phyloP scores from a whole-genome alignment of 2,113 vertebrate genomes.

The Rafetus swinhoei region DNA sequence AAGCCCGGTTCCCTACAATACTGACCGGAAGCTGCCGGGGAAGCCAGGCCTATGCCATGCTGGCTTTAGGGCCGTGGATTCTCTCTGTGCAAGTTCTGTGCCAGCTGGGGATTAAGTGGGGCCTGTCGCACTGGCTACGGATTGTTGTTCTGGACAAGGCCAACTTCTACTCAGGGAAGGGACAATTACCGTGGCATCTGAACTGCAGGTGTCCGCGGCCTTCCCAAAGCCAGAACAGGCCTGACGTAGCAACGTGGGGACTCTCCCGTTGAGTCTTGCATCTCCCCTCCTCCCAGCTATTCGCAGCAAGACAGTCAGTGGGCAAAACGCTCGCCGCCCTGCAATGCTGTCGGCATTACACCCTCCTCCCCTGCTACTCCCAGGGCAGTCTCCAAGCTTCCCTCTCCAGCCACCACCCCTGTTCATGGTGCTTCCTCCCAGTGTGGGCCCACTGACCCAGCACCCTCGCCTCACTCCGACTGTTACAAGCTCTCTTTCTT shows the following conservation, averaged over 20 bases:
- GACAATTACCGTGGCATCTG: neutral
- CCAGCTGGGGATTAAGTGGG: neutral
- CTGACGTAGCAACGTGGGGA: no score
- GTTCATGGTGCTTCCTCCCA: neutral
- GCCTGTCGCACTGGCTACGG: neutral
- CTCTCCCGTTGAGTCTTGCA: neutral
- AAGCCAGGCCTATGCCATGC: neutral
- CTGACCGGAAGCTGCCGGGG: no score
- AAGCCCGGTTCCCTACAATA: neutral
- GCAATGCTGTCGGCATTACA: neutral
- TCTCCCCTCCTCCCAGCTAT: neutral
- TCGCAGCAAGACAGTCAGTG: no score
- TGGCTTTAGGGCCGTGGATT: neutral
- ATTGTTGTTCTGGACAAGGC: neutral
- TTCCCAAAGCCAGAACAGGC: neutral
- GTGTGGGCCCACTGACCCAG: neutral
- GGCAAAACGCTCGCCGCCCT: neutral
- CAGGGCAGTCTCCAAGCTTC: accelerated
- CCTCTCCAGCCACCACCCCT: neutral
- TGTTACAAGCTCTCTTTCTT: neutral
- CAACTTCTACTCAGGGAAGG: neutral
- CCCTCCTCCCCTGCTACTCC: neutral
- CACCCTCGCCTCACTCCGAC: neutral
- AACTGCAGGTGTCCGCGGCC: neutral
- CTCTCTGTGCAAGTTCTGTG: neutral